These are phyloP conservation scores for Ictidomys tridecemlineatus DNA, from an alignment of 2,113 vertebrate species.

Conservation along the genomic window DNA sequence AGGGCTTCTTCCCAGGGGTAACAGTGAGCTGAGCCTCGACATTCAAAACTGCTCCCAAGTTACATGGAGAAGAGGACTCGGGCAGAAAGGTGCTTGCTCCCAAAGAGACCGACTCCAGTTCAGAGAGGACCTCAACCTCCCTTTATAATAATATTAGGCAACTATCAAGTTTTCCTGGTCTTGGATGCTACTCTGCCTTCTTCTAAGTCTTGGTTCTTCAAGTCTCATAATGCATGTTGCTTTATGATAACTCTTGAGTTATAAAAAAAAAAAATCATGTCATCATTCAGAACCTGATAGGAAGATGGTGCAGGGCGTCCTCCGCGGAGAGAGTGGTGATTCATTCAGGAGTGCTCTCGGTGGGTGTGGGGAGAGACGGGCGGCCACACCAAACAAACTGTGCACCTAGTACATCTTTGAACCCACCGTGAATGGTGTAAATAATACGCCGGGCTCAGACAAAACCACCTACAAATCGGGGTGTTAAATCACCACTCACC, in stretches of 20 bases:
- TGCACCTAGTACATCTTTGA: neutral
- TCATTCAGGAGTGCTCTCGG: neutral
- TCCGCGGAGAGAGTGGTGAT: neutral
- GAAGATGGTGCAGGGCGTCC: neutral
- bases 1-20: neutral
- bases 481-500: slow-evolving; percentile 51
- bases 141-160: neutral
- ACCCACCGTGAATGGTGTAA: neutral
- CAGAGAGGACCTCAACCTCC: neutral
- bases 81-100: neutral
- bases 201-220: slow-evolving; percentile 18
- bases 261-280: neutral
- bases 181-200: neutral
- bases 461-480: slow-evolving; percentile 52
- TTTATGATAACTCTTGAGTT: neutral
- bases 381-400: neutral
- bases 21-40: neutral
- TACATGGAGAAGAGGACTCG: neutral
- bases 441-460: neutral
- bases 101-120: neutral
- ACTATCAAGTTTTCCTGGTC: neutral
- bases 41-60: neutral
- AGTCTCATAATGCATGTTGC: neutral
- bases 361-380: neutral
- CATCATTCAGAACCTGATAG: neutral